These are phyloP conservation scores for Hirtodrosophila cameraria DNA, from an alignment of 2,888 invertebrate genomes.

Conservation along the genomic window DNA sequence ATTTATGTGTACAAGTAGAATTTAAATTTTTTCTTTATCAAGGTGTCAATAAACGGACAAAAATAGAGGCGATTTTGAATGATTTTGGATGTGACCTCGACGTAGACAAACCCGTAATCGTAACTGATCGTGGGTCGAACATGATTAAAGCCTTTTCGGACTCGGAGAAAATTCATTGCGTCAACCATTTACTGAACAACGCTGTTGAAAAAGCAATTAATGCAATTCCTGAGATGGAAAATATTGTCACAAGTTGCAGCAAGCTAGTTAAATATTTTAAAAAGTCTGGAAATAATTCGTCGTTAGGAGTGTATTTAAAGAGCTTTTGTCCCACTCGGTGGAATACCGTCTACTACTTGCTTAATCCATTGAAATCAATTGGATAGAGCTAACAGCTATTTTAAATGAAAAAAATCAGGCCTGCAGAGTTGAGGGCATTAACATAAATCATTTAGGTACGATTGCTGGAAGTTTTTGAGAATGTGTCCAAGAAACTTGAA, in stretches of 20 bases:
- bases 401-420: not conserved
- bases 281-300: too few relatives aligned
- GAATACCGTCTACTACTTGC: slow-evolving; percentile 10
- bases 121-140: too few relatives aligned
- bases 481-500: slow-evolving; percentile 6
- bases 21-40: not conserved
- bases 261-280: not conserved
- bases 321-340: slow-evolving; percentile 1
- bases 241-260: not conserved
- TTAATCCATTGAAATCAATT: not conserved
- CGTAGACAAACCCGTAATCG: slow-evolving; percentile 4
- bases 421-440: not conserved
- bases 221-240: not conserved
- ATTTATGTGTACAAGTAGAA: too few relatives aligned
- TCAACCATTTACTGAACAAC: slow-evolving; percentile 13
- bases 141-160: slow-evolving; percentile 4
- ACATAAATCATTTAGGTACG: slow-evolving; percentile 1
- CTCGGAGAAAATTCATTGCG: slow-evolving; percentile 9
- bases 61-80: slow-evolving; percentile 5
- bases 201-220: slow-evolving; percentile 2
- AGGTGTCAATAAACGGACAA: slow-evolving; percentile 9
- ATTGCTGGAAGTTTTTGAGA: not conserved
- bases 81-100: slow-evolving; percentile 9
- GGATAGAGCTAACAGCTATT: not conserved
- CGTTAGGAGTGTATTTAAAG: not conserved